Evolutionary conservation across 2,888 invertebrate species (phyloP).

Genomic region (Myopa testacea): DNA sequence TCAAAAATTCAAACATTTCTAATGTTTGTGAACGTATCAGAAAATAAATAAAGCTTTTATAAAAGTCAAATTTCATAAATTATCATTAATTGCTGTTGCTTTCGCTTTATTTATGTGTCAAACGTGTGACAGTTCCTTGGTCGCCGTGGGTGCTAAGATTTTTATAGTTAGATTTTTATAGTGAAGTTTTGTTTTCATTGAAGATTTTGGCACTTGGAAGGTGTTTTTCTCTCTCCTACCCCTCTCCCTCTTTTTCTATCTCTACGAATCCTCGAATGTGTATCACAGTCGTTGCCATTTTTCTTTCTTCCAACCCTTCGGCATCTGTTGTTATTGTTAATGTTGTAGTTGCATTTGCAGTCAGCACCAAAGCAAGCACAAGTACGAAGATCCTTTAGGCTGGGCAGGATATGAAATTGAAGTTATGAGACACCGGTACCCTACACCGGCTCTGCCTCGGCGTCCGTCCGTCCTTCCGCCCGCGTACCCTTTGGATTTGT

Average conservation of each 20-base stretch:
- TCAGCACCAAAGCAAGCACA: constrained; percentile 33
- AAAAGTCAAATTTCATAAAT: too few species aligned
- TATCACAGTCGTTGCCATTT: constrained; percentile 6
- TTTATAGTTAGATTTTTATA: constrained; percentile 13
- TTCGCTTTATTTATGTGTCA: too few species aligned
- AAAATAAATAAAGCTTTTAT: too few species aligned
- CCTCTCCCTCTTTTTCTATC: neutral
- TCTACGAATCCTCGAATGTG: constrained; percentile 16
- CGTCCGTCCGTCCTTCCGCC: too few species aligned
- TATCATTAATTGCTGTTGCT: too few species aligned
- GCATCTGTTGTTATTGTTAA: neutral
- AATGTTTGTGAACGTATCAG: too few species aligned
- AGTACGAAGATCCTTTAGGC: constrained; percentile 39
- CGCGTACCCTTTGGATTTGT: too few species aligned
- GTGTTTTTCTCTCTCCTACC: neutral
- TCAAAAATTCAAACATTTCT: too few species aligned
- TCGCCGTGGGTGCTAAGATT: neutral
- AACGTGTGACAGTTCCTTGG: too few species aligned
- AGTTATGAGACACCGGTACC: neutral
- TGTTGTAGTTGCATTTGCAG: neutral
- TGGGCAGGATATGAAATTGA: constrained; percentile 33
- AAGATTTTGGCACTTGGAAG: constrained; percentile 29
- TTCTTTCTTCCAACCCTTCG: neutral
- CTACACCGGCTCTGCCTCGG: neutral
- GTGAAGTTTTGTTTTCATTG: too few species aligned